A percentile compares a stretch with the other conserved stretches of the same genome.
Conservation (phyloP, 2,888 invertebrate genomes). For the Drosophila pseudotalamancana region DNA sequence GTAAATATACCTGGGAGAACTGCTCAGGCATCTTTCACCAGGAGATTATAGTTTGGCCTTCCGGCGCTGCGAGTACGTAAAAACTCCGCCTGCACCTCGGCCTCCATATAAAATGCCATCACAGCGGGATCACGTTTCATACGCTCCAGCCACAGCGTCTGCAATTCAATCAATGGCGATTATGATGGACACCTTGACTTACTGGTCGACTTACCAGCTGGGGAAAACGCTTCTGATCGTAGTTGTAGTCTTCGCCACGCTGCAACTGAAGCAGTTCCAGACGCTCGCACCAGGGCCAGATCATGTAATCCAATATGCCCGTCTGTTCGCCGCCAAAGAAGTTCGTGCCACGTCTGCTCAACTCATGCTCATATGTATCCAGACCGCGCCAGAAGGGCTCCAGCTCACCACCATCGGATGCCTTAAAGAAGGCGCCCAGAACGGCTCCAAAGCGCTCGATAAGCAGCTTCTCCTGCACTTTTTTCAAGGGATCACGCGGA, state of each 20-base stretch:
- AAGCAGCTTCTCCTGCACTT: constrained; percentile 83
- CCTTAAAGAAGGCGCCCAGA: constrained; percentile 77
- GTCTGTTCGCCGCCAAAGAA: constrained; percentile 90
- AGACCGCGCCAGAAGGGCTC: constrained; percentile 85
- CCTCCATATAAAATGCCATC: constrained; percentile 88
- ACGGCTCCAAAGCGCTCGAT: constrained; percentile 82
- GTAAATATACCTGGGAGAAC: background rate
- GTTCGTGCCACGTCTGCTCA: constrained; percentile 86
- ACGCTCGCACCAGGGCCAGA: constrained; percentile 93
- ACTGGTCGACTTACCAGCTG: constrained; percentile 48
- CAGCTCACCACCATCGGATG: constrained; percentile 78
- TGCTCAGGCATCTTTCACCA: constrained; percentile 62
- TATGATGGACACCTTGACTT: constrained; percentile 35
- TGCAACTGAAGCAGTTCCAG: constrained; percentile 86
- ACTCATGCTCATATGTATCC: constrained; percentile 88
- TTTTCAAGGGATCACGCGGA: constrained; percentile 85
- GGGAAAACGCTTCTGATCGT: constrained; percentile 60
- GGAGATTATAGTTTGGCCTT: constrained; percentile 85
- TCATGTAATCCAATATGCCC: constrained; percentile 92
- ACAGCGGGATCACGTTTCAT: constrained; percentile 91
- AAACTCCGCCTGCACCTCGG: constrained; percentile 91
- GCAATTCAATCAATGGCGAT: constrained; percentile 5
- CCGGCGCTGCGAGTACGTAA: constrained; percentile 88
- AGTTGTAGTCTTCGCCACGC: constrained; percentile 86
- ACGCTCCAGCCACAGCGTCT: constrained; percentile 89